Evolutionary conservation across 2,113 vertebrate species (phyloP).

Genomic region (rabbit (Oryctolagus cuniculus)): DNA sequence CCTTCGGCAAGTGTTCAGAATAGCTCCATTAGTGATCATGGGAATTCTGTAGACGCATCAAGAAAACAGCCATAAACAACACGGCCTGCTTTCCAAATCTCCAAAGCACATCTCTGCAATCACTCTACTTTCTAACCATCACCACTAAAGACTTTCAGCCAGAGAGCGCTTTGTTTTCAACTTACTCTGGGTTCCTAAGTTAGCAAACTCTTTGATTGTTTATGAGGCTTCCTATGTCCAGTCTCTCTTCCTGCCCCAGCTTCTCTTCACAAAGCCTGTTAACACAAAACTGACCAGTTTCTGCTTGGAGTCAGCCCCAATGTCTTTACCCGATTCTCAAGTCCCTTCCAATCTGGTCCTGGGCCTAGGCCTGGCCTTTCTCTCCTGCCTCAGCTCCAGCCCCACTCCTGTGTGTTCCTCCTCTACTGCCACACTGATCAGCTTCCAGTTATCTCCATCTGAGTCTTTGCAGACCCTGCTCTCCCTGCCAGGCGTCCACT

Average conservation of each 20-base stretch:
- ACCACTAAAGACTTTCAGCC: slow-evolving; percentile 44
- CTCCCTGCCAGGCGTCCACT: not conserved
- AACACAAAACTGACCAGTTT: not conserved
- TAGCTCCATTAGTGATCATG: slow-evolving; percentile 39
- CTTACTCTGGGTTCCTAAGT: slow-evolving; percentile 54
- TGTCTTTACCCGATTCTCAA: not conserved
- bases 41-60: slow-evolving; percentile 61
- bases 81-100: slow-evolving; percentile 30
- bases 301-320: not conserved
- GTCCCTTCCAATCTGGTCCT: not conserved
- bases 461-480: not conserved
- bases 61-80: slow-evolving; percentile 61
- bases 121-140: slow-evolving; percentile 23
- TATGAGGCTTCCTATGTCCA: not conserved
- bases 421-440: not conserved
- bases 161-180: slow-evolving; percentile 59
- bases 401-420: not conserved
- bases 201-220: slow-evolving; percentile 52
- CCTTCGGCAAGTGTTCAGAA: not conserved
- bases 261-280: not conserved
- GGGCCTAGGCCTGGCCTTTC: not conserved
- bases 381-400: not conserved
- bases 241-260: not conserved
- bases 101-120: slow-evolving; percentile 58
- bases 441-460: not conserved